Conservation (phyloP, 2,113 vertebrate genomes). For the Polyodon spathula region DNA sequence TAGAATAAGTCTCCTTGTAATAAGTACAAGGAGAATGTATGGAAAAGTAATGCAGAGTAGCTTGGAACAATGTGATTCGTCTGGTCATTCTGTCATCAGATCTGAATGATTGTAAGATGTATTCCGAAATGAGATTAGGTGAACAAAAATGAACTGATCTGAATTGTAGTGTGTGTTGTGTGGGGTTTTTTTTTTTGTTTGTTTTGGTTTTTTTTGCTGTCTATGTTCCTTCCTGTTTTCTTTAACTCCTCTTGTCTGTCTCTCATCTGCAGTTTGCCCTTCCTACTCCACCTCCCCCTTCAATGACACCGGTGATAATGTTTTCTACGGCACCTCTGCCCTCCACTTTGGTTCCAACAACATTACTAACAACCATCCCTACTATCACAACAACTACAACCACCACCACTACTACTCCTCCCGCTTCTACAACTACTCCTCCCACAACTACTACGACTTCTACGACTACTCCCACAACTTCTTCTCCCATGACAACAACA, state of each 20-base stretch:
- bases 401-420: neutral
- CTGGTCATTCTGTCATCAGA: too few species aligned
- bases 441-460: constrained; percentile 4
- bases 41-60: too few species aligned
- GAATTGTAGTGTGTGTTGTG: constrained; percentile 20
- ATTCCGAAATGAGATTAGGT: too few species aligned
- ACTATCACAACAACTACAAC: constrained; percentile 32
- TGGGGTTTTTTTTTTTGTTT: constrained; percentile 24
- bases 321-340: constrained; percentile 22
- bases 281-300: constrained; percentile 47
- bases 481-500: constrained; percentile 12
- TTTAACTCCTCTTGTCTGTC: constrained; percentile 17
- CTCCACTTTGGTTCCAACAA: constrained; percentile 23
- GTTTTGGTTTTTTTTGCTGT: constrained; percentile 29
- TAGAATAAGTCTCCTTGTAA: too few species aligned
- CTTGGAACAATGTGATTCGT: too few species aligned
- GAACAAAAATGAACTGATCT: too few species aligned
- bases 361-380: constrained; percentile 30
- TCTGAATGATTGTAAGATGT: too few species aligned
- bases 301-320: constrained; percentile 24
- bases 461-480: neutral
- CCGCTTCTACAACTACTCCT: constrained; percentile 11
- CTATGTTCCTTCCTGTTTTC: constrained; percentile 24
- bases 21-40: too few species aligned
- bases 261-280: constrained; percentile 47